Conservation (phyloP, 2,888 invertebrate genomes). For the Morinoia aosen region DNA sequence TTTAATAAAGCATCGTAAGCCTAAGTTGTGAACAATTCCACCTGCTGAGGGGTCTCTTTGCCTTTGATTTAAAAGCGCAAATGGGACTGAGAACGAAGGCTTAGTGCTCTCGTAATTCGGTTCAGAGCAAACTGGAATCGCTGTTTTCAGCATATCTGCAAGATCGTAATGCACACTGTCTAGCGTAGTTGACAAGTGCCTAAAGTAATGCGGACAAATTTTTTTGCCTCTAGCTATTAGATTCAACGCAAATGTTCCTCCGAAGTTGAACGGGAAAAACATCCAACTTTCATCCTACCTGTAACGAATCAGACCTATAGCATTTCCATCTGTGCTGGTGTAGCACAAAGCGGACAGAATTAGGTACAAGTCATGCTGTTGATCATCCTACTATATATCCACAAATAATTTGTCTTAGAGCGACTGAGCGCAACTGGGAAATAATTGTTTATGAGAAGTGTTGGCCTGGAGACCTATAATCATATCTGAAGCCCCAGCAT, state of each 20-base stretch:
- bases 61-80: neutral
- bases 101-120: neutral
- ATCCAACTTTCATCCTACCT: neutral
- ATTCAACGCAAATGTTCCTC: neutral
- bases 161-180: neutral
- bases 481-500: neutral
- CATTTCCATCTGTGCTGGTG: neutral
- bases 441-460: slow-evolving; percentile 40
- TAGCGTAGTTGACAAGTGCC: neutral
- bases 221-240: neutral
- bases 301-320: neutral
- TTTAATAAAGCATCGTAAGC: slow-evolving; percentile 1
- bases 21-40: slow-evolving; percentile 3
- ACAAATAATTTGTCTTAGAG: neutral
- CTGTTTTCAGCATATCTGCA: neutral
- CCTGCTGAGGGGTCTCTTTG: neutral
- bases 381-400: neutral
- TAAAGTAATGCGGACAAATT: neutral
- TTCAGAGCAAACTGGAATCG: neutral
- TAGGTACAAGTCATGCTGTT: neutral
- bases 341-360: neutral
- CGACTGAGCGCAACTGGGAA: neutral
- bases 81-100: neutral
- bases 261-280: neutral
- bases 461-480: neutral